Percentiles rank a stretch among this genome's conserved stretches.
phyloP scores from a whole-genome alignment of 2,888 invertebrate species.

The Lepas anatifera region DNA sequence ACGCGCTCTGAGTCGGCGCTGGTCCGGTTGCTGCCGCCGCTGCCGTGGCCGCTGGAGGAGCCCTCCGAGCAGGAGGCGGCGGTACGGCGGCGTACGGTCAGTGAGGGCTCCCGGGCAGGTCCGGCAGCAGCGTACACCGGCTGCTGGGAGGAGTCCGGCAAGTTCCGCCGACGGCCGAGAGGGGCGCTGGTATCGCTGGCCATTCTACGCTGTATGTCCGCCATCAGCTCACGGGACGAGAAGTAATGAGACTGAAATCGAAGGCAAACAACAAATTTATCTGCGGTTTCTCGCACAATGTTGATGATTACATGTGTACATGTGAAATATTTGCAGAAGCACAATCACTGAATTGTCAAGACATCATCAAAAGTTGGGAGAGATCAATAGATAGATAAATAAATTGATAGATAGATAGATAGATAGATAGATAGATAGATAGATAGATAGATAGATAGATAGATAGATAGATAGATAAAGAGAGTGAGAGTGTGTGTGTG shows the following conservation, averaged over 20 bases:
- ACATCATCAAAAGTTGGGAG: too few relatives aligned
- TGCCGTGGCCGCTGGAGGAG: slow-evolving; percentile 4
- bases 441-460: too few relatives aligned
- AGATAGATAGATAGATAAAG: too few relatives aligned
- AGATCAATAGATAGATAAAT: too few relatives aligned
- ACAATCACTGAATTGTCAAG: too few relatives aligned
- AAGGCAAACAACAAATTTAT: too few relatives aligned
- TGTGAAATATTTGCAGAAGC: too few relatives aligned
- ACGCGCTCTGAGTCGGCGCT: slow-evolving; percentile 59
- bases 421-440: too few relatives aligned
- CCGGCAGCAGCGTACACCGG: neutral
- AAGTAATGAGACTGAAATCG: neutral
- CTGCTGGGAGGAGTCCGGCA: neutral
- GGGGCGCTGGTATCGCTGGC: neutral
- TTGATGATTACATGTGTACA: too few relatives aligned
- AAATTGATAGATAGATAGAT: too few relatives aligned
- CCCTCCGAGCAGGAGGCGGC: neutral
- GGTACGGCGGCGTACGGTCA: neutral
- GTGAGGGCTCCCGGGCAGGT: neutral
- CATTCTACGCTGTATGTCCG: neutral
- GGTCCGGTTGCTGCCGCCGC: slow-evolving; percentile 52
- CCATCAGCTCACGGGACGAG: neutral
- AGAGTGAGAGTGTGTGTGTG: too few relatives aligned
- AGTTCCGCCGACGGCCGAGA: neutral
- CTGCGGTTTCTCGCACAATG: too few relatives aligned